phyloP scores from a whole-genome alignment of 2,797 vertebrate species.

The Erpetoichthys calabaricus region DNA sequence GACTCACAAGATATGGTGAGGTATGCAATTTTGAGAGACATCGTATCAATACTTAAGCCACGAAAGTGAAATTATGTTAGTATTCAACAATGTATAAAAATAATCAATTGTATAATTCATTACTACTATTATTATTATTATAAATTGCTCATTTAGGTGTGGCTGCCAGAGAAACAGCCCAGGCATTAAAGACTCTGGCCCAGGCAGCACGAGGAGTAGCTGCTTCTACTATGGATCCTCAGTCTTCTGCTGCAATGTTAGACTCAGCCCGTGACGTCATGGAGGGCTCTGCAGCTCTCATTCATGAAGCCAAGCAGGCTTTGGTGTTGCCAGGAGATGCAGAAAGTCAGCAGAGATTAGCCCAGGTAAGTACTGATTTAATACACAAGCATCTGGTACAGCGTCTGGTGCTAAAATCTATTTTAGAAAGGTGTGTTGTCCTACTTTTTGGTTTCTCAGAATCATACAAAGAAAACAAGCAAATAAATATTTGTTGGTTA shows the following conservation, averaged over 20 bases:
- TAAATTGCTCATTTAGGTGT: constrained; percentile 53
- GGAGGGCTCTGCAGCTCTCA: constrained; percentile 93
- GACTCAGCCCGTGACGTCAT: constrained; percentile 91
- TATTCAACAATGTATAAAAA: too few species aligned
- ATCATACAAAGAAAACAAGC: too few species aligned
- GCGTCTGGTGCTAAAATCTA: fast-evolving
- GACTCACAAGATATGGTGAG: too few species aligned
- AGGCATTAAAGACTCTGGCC: constrained; percentile 85
- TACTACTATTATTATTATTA: too few species aligned
- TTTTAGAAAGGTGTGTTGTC: too few species aligned
- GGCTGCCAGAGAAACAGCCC: constrained; percentile 88
- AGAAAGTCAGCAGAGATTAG: constrained; percentile 90
- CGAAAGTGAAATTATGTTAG: too few species aligned
- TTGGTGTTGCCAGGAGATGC: constrained; percentile 84
- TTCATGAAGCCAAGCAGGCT: constrained; percentile 91
- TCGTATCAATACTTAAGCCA: too few species aligned
- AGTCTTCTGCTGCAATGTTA: constrained; percentile 79
- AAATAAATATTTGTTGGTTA: too few species aligned
- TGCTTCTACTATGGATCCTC: constrained; percentile 75
- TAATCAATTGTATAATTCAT: too few species aligned
- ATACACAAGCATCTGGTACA: fast-evolving
- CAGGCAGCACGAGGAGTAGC: constrained; percentile 90
- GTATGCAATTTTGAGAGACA: too few species aligned
- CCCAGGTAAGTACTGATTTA: constrained; percentile 56
- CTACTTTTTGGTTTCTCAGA: too few species aligned